Percentiles rank a stretch among this genome's conserved stretches.
Conservation (phyloP, 2,113 vertebrate genomes). For the Colius striatus region DNA sequence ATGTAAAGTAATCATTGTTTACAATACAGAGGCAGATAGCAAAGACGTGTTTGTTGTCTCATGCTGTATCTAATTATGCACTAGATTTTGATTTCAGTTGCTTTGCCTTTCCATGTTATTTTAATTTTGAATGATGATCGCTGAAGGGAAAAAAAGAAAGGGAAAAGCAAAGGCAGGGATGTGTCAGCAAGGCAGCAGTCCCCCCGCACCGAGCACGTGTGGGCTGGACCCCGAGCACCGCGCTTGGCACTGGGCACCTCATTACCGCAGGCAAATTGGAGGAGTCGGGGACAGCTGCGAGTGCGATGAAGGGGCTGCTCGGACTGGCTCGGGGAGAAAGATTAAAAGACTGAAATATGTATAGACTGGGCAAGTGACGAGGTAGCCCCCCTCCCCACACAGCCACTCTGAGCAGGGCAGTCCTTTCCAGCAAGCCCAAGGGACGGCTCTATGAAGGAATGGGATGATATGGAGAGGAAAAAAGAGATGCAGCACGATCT, state of each 20-base stretch:
- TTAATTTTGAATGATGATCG: constrained; percentile 70
- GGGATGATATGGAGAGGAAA: rapidly evolving
- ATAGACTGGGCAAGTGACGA: neutral
- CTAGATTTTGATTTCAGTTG: constrained; percentile 68
- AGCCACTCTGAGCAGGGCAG: neutral
- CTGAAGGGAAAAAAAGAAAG: neutral
- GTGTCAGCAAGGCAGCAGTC: neutral
- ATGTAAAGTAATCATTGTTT: constrained; percentile 73
- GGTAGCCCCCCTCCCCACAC: neutral
- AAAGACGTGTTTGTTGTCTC: constrained; percentile 67
- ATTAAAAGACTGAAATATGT: constrained; percentile 36
- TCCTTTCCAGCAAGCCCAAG: neutral
- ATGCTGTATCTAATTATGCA: constrained; percentile 68
- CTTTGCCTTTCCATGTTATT: constrained; percentile 63
- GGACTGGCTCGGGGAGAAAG: neutral
- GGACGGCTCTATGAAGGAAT: neutral
- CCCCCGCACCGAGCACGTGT: rapidly evolving
- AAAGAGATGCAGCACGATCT: neutral
- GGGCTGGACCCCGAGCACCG: neutral
- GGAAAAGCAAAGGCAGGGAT: neutral
- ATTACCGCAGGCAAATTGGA: constrained; percentile 42
- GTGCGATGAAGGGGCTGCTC: neutral
- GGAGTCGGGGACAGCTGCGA: neutral
- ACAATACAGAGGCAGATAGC: constrained; percentile 68
- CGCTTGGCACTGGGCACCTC: constrained; percentile 12